These are phyloP conservation scores for Cyclina sinensis DNA, from an alignment of 1,140 invertebrate species.

Conservation along the genomic window DNA sequence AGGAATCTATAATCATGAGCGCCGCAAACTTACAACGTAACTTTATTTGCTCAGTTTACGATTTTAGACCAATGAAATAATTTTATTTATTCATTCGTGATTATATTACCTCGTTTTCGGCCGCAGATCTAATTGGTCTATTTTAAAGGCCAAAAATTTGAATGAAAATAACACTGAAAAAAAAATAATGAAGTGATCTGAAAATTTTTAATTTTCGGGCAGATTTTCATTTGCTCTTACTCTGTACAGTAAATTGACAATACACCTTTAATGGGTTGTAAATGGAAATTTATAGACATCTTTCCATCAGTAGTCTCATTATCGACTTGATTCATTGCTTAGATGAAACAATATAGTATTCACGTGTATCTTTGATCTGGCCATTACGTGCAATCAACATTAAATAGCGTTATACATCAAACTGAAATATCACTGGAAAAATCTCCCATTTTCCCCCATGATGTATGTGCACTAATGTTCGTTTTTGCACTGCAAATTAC, in stretches of 20 bases:
- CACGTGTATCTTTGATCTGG: conserved; percentile 60
- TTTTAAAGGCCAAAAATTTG: too few relatives aligned
- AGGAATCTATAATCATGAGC: too few relatives aligned
- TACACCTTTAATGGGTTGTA: conserved; percentile 40
- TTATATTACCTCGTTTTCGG: too few relatives aligned
- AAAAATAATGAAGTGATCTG: too few relatives aligned
- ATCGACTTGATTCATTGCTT: conserved; percentile 56
- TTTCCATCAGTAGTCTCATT: conserved; percentile 55
- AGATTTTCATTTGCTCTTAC: too few relatives aligned
- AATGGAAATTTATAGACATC: conserved; percentile 60
- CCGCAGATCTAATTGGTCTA: too few relatives aligned
- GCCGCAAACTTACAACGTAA: too few relatives aligned
- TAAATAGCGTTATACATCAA: conserved; percentile 57
- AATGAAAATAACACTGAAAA: too few relatives aligned
- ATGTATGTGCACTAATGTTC: conserved; percentile 17
- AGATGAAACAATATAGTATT: conserved; percentile 65
- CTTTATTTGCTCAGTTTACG: too few relatives aligned
- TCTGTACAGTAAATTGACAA: neutral
- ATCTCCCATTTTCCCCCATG: conserved; percentile 27
- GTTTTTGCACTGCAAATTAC: conserved; percentile 29
- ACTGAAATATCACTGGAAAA: conserved; percentile 11
- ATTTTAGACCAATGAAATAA: too few relatives aligned
- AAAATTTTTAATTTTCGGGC: too few relatives aligned
- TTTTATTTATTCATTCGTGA: too few relatives aligned
- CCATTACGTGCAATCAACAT: conserved; percentile 58